Evolutionary conservation across 1,140 invertebrate genomes (phyloP).

Genomic region (Lutraria rhynchaena): DNA sequence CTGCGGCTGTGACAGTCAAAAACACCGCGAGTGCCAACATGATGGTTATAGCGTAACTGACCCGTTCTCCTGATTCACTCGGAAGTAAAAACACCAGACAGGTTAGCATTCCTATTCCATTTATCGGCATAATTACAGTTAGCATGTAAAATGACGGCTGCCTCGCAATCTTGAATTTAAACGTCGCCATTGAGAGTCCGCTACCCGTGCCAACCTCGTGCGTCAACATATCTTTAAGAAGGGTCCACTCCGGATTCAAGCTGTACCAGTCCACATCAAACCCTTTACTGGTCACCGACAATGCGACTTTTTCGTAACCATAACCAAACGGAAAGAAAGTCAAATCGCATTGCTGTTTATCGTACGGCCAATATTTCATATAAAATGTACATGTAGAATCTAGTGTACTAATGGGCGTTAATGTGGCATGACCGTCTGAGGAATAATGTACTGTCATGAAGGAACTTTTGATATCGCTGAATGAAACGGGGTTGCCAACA

Average conservation of each 20-base stretch:
- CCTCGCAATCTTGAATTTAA: conserved; percentile 1
- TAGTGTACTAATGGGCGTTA: neutral
- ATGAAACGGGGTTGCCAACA: neutral
- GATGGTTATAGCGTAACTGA: conserved; percentile 24
- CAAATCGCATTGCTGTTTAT: conserved; percentile 26
- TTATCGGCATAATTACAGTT: conserved; percentile 28
- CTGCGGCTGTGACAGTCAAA: neutral
- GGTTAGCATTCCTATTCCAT: neutral
- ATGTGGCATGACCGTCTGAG: neutral
- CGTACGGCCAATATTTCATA: conserved; percentile 44
- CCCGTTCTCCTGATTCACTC: conserved; percentile 34
- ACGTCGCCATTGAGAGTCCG: conserved; percentile 1
- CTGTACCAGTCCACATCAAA: neutral
- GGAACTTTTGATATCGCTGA: neutral
- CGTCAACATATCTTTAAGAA: neutral
- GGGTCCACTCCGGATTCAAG: conserved; percentile 17
- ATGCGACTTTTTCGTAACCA: neutral
- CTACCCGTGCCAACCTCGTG: neutral
- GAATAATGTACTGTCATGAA: neutral
- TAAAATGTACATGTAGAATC: conserved; percentile 19
- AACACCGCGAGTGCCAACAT: conserved; percentile 21
- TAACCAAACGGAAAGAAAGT: conserved; percentile 4
- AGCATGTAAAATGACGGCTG: conserved; percentile 15
- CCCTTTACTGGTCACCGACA: neutral
- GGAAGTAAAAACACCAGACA: conserved; percentile 21